phyloP scores from a whole-genome alignment of 2,113 vertebrate genomes.

The Seriola rivoliana region DNA sequence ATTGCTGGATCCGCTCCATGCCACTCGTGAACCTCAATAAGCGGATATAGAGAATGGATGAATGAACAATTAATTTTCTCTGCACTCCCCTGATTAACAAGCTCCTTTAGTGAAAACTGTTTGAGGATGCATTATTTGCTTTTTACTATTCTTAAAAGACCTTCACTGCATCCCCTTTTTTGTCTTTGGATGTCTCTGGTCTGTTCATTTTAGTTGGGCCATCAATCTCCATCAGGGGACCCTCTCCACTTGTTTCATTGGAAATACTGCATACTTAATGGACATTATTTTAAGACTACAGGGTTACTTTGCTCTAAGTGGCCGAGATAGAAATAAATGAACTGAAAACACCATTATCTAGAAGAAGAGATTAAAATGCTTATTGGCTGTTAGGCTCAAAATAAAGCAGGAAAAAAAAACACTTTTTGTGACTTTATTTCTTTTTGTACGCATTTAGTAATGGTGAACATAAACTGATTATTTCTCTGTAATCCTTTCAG shows the following conservation, averaged over 20 bases:
- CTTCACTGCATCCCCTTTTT: slow-evolving; percentile 22
- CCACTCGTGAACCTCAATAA: slow-evolving; percentile 41
- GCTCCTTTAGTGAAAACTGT: slow-evolving; percentile 24
- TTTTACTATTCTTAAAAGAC: slow-evolving; percentile 42
- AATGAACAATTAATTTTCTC: slow-evolving; percentile 47
- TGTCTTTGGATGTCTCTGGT: slow-evolving; percentile 45
- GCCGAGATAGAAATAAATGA: slow-evolving; percentile 79
- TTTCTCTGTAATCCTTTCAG: slow-evolving; percentile 74
- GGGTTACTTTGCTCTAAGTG: slow-evolving; percentile 72
- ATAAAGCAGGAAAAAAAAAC: slow-evolving; percentile 48
- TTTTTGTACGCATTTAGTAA: slow-evolving; percentile 68
- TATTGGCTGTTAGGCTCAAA: slow-evolving; percentile 56
- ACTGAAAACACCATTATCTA: slow-evolving; percentile 78
- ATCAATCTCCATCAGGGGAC: slow-evolving; percentile 72
- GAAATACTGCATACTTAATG: slow-evolving; percentile 76
- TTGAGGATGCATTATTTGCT: slow-evolving; percentile 32
- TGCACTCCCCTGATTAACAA: slow-evolving; percentile 35
- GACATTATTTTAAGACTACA: slow-evolving; percentile 71
- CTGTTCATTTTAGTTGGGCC: slow-evolving; percentile 58
- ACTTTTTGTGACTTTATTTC: slow-evolving; percentile 65
- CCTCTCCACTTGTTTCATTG: slow-evolving; percentile 69
- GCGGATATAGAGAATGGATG: slow-evolving; percentile 36
- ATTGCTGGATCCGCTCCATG: slow-evolving; percentile 26
- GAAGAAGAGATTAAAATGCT: slow-evolving; percentile 73
- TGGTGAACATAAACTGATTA: slow-evolving; percentile 76